Base-by-base conservation (phyloP, 2,888 invertebrate species). In the Pegoplata infirma region DNA sequence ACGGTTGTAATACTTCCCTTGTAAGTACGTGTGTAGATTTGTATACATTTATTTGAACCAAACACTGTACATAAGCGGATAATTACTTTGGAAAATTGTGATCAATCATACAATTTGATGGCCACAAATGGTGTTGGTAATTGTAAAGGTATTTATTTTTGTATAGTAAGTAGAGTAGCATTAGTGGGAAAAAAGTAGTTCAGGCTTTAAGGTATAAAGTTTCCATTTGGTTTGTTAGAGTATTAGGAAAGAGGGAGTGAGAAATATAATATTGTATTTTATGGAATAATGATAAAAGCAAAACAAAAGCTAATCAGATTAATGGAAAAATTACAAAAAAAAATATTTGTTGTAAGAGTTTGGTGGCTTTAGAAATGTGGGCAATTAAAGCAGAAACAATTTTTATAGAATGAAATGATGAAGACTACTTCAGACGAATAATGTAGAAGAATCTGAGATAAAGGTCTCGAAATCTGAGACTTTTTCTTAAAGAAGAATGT, bases 51-150 rank as follows among this genome's bases (percentile, higher is more conserved):
- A 28, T 10, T 32, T 10, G 32, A 32, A 32, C 8, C 32, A 32
- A n/a, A 32, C 32, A 32, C 32, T 32, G 32, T 32, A 10, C n/a
- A n/a, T 63, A 78, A 78, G 67, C 80, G 82, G 84, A 85, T 86
- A 85, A 86, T 86, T 85, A 86, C 85, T 86, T 85, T 85, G 81
- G 82, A 85, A 85, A 86, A 67, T 75, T 85, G 85, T 85, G 86
- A 86, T 86, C 86, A 86, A 86, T 86, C 86, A 86, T 83, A 84
- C 81, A 76, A 84, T 83, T 82, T 83, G 81, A 81, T 80, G 79
- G 74, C 66, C 79, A 63, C 79, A 71, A 79, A 75, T 79, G 74
- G 71, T 63, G 74, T 79, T 79, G 71, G 66, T 71, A 71, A 67
- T 69, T 71, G 61, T 46, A 69, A 74, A 74, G 73, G 74, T 71